phyloP scores from a whole-genome alignment of 2,113 vertebrate genomes.

The Edolisoma coerulescens region DNA sequence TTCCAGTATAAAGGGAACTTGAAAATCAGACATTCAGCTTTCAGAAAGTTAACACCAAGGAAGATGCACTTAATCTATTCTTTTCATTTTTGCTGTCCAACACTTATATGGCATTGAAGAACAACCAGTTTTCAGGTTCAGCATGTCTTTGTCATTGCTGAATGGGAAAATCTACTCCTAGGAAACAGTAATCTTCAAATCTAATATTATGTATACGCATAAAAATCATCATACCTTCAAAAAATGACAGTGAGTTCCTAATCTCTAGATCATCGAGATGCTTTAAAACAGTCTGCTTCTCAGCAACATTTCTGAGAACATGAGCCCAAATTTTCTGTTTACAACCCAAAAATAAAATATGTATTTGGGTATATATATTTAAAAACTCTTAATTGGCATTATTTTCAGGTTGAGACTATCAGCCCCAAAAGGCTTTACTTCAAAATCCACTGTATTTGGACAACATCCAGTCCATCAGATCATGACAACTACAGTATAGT shows the following conservation, averaged over 20 bases:
- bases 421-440: not conserved
- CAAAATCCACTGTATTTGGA: not conserved
- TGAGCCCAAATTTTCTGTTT: not conserved
- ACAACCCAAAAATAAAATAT: not conserved
- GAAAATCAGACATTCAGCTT: not conserved
- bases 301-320: not conserved
- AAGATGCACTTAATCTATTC: not conserved
- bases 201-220: not conserved
- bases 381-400: not conserved
- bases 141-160: not conserved
- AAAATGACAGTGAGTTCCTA: not conserved
- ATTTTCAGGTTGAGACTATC: not conserved
- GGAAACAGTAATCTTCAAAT: not conserved
- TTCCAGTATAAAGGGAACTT: not conserved
- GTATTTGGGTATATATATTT: not conserved
- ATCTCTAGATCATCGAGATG: not conserved
- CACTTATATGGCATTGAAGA: not conserved
- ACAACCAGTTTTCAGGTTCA: not conserved
- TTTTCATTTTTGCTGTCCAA: not conserved
- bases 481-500: not conserved
- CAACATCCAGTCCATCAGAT: not conserved
- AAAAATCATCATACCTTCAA: not conserved
- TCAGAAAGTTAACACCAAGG: not conserved
- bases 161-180: not conserved
- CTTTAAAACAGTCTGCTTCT: not conserved